Conservation (phyloP, 2,113 vertebrate genomes). For the Corythornis vintsioides region DNA sequence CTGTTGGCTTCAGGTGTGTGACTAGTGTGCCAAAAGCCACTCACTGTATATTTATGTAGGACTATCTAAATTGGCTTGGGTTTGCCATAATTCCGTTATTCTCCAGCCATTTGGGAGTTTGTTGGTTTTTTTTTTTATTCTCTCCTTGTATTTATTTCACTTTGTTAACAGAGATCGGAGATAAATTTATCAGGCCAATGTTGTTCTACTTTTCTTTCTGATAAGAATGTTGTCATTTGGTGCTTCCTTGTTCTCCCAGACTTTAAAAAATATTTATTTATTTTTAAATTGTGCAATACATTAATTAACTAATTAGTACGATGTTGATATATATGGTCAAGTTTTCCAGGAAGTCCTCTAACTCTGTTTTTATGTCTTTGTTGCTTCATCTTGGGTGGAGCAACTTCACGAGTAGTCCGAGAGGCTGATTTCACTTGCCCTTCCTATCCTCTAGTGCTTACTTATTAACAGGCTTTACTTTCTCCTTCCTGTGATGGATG, state of each 20-base stretch:
- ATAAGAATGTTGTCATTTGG: background rate
- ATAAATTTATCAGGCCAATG: background rate
- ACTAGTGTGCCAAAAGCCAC: background rate
- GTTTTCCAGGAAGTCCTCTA: slow-evolving; percentile 47
- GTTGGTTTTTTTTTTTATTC: background rate
- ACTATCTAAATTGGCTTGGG: background rate
- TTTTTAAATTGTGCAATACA: slow-evolving; percentile 39
- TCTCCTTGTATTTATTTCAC: slow-evolving; percentile 24
- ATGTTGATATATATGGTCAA: background rate
- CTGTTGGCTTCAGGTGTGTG: background rate
- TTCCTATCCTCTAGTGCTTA: background rate
- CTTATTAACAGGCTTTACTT: background rate
- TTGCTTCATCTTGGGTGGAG: slow-evolving; percentile 29
- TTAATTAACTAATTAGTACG: slow-evolving; percentile 39
- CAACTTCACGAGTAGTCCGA: background rate
- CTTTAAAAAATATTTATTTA: slow-evolving; percentile 36
- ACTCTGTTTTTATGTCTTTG: background rate
- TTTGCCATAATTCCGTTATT: background rate
- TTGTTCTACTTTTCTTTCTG: background rate
- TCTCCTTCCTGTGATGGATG: background rate
- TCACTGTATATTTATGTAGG: background rate
- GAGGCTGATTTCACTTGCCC: slow-evolving; percentile 7
- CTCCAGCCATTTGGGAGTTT: background rate
- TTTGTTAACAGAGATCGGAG: background rate
- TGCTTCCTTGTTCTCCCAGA: slow-evolving; percentile 11